Percentiles rank a stretch among this genome's conserved stretches.
Conservation (phyloP, 35 echinoderm and acorn worm species). For the Ophiothrix spiculata region DNA sequence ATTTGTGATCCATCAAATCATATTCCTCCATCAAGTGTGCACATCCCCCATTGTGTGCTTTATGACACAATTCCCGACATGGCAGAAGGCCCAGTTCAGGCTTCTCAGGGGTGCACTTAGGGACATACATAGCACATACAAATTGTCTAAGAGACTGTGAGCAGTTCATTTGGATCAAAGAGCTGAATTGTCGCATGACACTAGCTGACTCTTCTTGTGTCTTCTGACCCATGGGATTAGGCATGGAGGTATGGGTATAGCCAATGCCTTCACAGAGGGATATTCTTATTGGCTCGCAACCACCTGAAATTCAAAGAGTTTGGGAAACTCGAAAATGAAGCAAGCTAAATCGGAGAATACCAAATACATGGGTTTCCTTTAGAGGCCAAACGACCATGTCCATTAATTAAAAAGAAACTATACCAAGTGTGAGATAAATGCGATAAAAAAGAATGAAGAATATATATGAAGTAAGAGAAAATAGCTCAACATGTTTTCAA, state of each 20-base stretch:
- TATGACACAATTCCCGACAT: not conserved
- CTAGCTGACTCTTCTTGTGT: not conserved
- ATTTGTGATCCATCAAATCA: not conserved
- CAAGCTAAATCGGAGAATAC: too few species aligned
- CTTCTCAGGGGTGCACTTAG: not conserved
- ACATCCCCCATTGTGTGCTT: not conserved
- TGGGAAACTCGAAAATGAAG: too few species aligned
- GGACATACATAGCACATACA: not conserved
- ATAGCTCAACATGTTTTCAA: too few species aligned
- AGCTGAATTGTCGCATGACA: not conserved
- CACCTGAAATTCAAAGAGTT: not conserved
- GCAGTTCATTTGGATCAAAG: not conserved
- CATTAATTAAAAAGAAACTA: too few species aligned
- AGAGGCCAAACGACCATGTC: too few species aligned
- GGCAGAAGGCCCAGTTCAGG: not conserved
- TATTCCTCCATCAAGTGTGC: not conserved
- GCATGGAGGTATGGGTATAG: not conserved
- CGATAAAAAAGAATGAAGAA: too few species aligned
- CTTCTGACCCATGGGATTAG: not conserved
- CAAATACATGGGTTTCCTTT: too few species aligned
- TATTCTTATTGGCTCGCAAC: not conserved
- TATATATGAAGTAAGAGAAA: too few species aligned
- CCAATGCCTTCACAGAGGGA: not conserved
- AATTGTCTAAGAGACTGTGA: not conserved
- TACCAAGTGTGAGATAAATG: too few species aligned